A percentile compares a stretch with the other conserved stretches of the same genome.
These are phyloP conservation scores for Agrypnus murinus DNA, from an alignment of 2,888 invertebrate genomes.

Conservation along the genomic window DNA sequence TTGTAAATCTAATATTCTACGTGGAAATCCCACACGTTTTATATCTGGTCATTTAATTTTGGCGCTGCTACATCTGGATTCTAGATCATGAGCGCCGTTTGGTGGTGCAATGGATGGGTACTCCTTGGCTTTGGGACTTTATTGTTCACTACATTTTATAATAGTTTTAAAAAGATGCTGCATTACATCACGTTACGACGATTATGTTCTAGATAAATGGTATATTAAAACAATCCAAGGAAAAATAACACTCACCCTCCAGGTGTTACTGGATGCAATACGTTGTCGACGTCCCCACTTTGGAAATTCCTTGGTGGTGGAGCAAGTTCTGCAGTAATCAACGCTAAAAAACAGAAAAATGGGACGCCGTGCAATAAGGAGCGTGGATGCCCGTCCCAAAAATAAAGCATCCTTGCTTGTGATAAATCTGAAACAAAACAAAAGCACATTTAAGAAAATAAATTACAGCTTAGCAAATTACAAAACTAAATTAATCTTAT, in stretches of 20 bases:
- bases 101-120: too few relatives aligned
- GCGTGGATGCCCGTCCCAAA: constrained; percentile 49
- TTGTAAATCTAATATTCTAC: constrained; percentile 30
- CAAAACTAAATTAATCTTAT: too few relatives aligned
- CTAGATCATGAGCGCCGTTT: background rate
- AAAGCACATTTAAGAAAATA: background rate
- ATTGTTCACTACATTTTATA: too few relatives aligned
- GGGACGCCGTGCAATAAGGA: constrained; percentile 51
- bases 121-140: too few relatives aligned
- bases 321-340: constrained; percentile 47
- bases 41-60: constrained; percentile 1
- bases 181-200: too few relatives aligned
- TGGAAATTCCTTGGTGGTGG: constrained; percentile 46
- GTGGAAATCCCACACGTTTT: constrained; percentile 1
- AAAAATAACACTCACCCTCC: constrained; percentile 59
- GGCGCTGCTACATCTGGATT: background rate
- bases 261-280: constrained; percentile 57
- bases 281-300: constrained; percentile 56
- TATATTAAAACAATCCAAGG: constrained; percentile 1
- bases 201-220: too few relatives aligned
- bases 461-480: too few relatives aligned
- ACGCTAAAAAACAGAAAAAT: constrained; percentile 53
- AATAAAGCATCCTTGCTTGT: constrained; percentile 48
- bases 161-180: too few relatives aligned
- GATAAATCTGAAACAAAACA: constrained; percentile 44